Conservation (phyloP, 2,797 vertebrate species). For the Erethizon dorsatum region DNA sequence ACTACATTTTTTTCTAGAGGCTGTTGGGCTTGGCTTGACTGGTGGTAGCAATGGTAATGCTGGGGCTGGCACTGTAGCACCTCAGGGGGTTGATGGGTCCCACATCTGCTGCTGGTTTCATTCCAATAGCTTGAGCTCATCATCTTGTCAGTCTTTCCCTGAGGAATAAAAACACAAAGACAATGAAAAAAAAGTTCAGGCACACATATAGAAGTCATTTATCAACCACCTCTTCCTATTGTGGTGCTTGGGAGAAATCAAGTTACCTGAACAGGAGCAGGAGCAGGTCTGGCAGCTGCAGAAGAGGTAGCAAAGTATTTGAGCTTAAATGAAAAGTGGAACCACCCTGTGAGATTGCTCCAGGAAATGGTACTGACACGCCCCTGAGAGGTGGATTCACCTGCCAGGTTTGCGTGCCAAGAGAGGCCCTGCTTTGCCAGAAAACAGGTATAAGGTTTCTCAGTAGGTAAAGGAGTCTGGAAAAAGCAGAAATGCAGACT, state of each 20-base stretch:
- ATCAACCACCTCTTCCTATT: conserved; percentile 18
- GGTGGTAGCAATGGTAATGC: conserved; percentile 68
- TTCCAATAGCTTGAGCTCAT: conserved; percentile 81
- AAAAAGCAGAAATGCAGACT: conserved; percentile 42
- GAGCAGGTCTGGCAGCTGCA: conserved; percentile 76
- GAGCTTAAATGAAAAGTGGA: conserved; percentile 77
- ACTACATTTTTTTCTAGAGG: conserved; percentile 86
- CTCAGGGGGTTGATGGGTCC: conserved; percentile 84
- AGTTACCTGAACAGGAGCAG: conserved; percentile 76
- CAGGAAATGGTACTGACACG: conserved; percentile 81
- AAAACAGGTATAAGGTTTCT: conserved; percentile 43
- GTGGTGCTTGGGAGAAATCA: conserved; percentile 23
- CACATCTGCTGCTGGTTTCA: conserved; percentile 84
- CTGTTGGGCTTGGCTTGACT: conserved; percentile 76
- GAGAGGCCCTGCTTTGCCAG: conserved; percentile 55
- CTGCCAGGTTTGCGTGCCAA: conserved; percentile 68
- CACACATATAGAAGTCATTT: neutral
- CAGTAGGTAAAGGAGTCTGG: conserved; percentile 28
- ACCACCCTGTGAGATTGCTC: conserved; percentile 80
- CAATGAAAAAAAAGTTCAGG: neutral
- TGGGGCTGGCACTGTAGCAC: conserved; percentile 70
- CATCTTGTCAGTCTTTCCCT: conserved; percentile 75
- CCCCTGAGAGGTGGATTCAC: conserved; percentile 76
- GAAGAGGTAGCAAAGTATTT: conserved; percentile 74
- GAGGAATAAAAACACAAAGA: conserved; percentile 62